Conservation (phyloP, 2,113 vertebrate genomes). For the Salvelinus sp. region DNA sequence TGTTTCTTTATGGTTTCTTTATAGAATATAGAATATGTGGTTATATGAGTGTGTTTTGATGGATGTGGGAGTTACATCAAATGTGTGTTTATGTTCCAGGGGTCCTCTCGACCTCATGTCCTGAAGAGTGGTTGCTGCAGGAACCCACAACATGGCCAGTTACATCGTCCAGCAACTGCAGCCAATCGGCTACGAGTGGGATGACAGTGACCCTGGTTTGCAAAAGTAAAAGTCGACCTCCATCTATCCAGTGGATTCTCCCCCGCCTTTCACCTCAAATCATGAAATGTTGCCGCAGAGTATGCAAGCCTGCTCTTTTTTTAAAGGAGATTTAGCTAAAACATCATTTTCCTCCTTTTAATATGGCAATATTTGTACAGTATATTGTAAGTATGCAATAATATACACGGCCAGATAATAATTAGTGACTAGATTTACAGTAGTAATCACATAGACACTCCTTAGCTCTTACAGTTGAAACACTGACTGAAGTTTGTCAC, state of each 20-base stretch:
- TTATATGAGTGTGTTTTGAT: not conserved
- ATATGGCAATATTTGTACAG: too few relatives aligned
- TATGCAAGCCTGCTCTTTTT: too few relatives aligned
- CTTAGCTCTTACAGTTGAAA: not conserved
- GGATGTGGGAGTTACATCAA: not conserved
- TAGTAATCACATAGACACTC: too few relatives aligned
- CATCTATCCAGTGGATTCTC: not conserved
- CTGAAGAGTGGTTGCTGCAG: constrained; percentile 81
- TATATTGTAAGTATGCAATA: too few relatives aligned
- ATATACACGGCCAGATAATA: too few relatives aligned
- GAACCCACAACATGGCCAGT: constrained; percentile 79
- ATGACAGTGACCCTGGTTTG: constrained; percentile 68
- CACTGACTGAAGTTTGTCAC: not conserved
- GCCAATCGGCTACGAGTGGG: constrained; percentile 78
- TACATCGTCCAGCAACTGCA: constrained; percentile 82
- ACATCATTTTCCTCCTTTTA: too few relatives aligned
- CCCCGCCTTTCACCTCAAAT: constrained; percentile 47
- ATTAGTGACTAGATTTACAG: too few relatives aligned
- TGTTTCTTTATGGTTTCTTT: not conserved
- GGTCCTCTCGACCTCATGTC: constrained; percentile 87
- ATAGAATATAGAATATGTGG: too few relatives aligned
- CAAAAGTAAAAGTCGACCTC: not conserved
- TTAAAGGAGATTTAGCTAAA: too few relatives aligned
- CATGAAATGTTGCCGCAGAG: constrained; percentile 32
- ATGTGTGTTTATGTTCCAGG: constrained; percentile 64